phyloP scores from a whole-genome alignment of 2,797 vertebrate genomes.

The Acanthornis magna region DNA sequence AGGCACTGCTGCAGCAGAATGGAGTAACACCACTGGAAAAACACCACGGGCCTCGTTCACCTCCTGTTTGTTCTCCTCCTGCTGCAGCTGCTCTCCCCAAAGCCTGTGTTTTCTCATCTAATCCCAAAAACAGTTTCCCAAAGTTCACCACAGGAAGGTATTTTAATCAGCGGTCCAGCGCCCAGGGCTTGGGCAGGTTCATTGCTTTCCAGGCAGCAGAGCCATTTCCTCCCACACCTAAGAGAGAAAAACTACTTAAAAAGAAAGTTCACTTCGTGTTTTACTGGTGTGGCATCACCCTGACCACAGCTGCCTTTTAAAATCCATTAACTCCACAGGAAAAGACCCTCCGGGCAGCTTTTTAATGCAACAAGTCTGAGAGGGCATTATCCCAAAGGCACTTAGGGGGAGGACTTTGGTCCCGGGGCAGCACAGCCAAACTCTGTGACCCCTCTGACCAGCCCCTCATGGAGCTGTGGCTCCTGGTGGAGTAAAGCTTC shows the following conservation, averaged over 20 bases:
- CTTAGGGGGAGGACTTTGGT: neutral
- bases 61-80: neutral
- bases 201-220: neutral
- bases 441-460: rapidly evolving
- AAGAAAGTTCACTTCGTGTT: neutral
- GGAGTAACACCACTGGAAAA: neutral
- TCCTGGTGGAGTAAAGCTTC: neutral
- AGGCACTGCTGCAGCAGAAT: rapidly evolving
- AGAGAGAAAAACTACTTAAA: neutral
- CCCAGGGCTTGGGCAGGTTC: neutral
- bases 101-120: neutral
- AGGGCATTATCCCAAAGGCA: neutral
- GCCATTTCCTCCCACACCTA: neutral
- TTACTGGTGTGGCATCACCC: neutral
- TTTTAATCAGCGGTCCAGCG: rapidly evolving
- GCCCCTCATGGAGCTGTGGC: rapidly evolving
- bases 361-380: neutral
- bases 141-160: rapidly evolving
- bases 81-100: neutral
- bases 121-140: neutral
- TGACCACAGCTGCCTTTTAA: neutral
- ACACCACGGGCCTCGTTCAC: neutral
- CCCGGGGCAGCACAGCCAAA: neutral
- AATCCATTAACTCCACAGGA: neutral
- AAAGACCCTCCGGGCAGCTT: neutral